Evolutionary conservation across 2,113 vertebrate genomes (phyloP).

Genomic region (Ptilonorhynchus violaceus): DNA sequence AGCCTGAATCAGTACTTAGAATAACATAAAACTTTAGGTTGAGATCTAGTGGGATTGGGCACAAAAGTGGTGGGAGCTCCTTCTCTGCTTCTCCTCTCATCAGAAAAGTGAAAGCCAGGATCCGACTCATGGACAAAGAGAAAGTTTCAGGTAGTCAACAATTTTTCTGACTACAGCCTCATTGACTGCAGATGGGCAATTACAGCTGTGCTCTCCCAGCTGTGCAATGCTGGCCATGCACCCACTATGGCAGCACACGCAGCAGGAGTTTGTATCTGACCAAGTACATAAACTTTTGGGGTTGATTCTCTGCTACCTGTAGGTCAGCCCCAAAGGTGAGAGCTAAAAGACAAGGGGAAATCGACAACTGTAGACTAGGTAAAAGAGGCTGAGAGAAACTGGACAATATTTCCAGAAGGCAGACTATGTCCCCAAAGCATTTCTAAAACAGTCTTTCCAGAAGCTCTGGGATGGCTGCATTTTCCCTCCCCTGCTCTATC

Average conservation of each 20-base stretch:
- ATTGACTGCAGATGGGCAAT: neutral
- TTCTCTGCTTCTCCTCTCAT: neutral
- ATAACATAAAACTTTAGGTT: neutral
- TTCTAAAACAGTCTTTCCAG: neutral
- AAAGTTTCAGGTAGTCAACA: neutral
- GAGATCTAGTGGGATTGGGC: neutral
- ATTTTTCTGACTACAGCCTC: neutral
- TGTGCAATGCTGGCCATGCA: neutral
- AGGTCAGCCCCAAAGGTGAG: neutral
- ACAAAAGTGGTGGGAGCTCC: neutral
- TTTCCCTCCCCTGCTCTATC: neutral
- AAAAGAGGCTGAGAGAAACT: neutral
- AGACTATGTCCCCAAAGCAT: rapidly evolving
- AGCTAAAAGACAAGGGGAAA: neutral
- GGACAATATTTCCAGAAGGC: neutral
- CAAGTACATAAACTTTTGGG: neutral
- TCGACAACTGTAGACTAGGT: neutral
- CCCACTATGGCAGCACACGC: rapidly evolving
- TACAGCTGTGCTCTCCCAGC: neutral
- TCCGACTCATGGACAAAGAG: neutral
- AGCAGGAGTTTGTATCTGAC: neutral
- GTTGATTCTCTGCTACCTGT: neutral
- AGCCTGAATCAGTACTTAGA: neutral
- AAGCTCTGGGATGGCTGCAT: neutral
- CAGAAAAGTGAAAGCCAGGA: neutral